Base-by-base conservation (phyloP, 64 coral and sea anemone genomes). In the Montipora capricornis region DNA sequence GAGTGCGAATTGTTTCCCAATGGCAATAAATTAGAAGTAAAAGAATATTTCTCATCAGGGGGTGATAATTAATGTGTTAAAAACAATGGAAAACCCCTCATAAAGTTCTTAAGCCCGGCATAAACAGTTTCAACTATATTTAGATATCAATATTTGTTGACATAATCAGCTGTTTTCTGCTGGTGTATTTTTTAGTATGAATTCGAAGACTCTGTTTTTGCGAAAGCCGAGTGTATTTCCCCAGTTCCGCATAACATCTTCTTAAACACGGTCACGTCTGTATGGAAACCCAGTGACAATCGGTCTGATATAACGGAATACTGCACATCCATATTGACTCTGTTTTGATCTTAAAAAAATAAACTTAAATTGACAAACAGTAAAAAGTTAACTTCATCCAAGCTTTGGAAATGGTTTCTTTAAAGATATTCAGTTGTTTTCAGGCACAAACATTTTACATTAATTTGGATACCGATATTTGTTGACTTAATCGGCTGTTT, bases 211-310 rank as follows among this genome's bases (percentile, higher is more conserved):
- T 71, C 68, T 24, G 4, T 20, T 4, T 17, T 6, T 19, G 14
- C 19, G 19, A 7, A n/a, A 4, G 68, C 5, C 20, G 20, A 20
- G 16, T 70, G 6, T 24, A 50, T 52, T 71, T 69, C 29, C 44
- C 66, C 4, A 71, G 82, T 86, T 71, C 82, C 82, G 82, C 62
- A 71, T 86, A 71, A 44, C 82, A 47, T 19, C 45, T 47, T 37
- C 6, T 71, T 73, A 4, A 5, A 15, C 17, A 86, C 11, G 82
- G 47, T 68, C 5, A 71, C 66, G 20, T 73, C 1, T 46, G 53
- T 57, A 11, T 8, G 53, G 11, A 57, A 57, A 57, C 53, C 11
- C 53, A 57, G 11, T 57, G 53, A 57, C 82, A 69, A 71, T 45
- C 45, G 60, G 64, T 86, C 82, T 86, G 82, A 86, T 86, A 86